A percentile compares a stretch with the other conserved stretches of the same genome.
Evolutionary conservation across 2,797 vertebrate genomes (phyloP).

Genomic region (Melanotaenia pygmaea): DNA sequence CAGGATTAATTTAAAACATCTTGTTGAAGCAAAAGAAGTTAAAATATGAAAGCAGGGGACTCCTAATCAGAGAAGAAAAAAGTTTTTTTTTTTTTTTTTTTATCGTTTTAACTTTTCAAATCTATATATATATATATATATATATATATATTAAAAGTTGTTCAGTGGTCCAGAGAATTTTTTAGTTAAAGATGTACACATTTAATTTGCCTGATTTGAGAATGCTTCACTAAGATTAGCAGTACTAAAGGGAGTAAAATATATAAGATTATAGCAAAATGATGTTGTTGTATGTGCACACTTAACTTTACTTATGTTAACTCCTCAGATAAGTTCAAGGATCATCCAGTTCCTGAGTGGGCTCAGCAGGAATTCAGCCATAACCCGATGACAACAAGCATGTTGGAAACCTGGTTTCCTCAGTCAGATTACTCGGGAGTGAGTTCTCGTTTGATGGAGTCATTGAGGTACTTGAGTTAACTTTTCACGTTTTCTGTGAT

Average conservation of each 20-base stretch:
- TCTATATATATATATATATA: too few relatives aligned
- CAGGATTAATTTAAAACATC: too few relatives aligned
- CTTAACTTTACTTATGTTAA: constrained; percentile 10
- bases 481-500: background rate
- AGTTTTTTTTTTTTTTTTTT: too few relatives aligned
- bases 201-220: too few relatives aligned
- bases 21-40: too few relatives aligned
- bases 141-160: too few relatives aligned
- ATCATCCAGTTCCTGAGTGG: constrained; percentile 86
- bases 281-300: background rate
- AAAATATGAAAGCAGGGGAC: too few relatives aligned
- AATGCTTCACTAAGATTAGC: background rate
- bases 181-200: too few relatives aligned
- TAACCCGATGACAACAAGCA: constrained; percentile 60
- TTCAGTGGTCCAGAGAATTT: too few relatives aligned
- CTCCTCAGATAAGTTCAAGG: constrained; percentile 43
- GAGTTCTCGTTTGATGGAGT: constrained; percentile 91
- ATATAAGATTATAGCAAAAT: background rate
- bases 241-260: background rate
- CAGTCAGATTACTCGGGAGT: constrained; percentile 89
- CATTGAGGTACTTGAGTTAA: constrained; percentile 85
- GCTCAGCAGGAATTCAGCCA: constrained; percentile 84
- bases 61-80: too few relatives aligned
- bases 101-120: too few relatives aligned
- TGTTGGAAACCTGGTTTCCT: constrained; percentile 90